phyloP scores from a whole-genome alignment of 30 jellyfish, hydroid and myxozoan species.

The Hydra vulgaris region DNA sequence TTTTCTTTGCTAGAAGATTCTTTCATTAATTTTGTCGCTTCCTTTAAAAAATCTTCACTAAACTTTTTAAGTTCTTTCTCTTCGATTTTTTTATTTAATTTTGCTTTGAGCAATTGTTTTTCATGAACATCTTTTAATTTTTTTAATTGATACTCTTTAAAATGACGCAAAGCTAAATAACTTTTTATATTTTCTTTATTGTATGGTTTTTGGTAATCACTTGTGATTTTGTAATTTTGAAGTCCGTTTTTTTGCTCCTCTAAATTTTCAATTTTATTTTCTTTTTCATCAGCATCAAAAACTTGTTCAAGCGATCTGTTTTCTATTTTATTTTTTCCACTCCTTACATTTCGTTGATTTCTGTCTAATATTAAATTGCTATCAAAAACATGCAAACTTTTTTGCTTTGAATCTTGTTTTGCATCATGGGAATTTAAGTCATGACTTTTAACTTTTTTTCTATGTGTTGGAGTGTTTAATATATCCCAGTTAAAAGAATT shows the following conservation, averaged over 20 bases:
- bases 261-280: no score
- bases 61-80: conserved; percentile 3
- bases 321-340: background rate
- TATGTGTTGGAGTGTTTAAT: background rate
- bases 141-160: background rate
- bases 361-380: background rate
- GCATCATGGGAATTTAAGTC: background rate
- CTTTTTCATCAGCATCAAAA: background rate
- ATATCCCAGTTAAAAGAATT: background rate
- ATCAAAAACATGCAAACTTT: background rate
- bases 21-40: background rate
- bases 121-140: conserved; percentile 6
- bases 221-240: no score
- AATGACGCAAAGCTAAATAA: background rate
- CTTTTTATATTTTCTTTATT: background rate
- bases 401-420: background rate
- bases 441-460: background rate
- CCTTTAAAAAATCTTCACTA: background rate
- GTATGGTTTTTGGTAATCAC: no score
- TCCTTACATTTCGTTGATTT: background rate
- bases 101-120: background rate
- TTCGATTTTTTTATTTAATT: background rate
- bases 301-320: background rate
- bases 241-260: background rate
- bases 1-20: background rate